Conservation (phyloP, 2,888 invertebrate species). For the Cryptophagus acutangulus region DNA sequence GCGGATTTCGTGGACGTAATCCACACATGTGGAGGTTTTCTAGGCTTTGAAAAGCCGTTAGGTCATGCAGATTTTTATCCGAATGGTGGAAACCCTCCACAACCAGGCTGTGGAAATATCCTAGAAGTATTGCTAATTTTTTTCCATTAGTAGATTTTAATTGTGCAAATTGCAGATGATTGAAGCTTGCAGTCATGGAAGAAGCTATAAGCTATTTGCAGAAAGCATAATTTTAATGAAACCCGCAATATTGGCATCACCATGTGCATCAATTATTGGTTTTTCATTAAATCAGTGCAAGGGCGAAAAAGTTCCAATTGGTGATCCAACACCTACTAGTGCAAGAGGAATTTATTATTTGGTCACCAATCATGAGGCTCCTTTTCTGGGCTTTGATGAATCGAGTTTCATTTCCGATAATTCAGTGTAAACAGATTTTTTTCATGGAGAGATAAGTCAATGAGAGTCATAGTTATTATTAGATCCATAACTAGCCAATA, state of each 20-base stretch:
- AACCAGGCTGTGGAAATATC: conserved; percentile 60
- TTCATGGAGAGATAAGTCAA: no score
- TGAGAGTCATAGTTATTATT: no score
- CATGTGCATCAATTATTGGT: conserved; percentile 54
- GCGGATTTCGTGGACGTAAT: conserved; percentile 71
- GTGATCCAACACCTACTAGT: conserved; percentile 27
- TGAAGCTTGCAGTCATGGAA: conserved; percentile 68
- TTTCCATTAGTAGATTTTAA: conserved; percentile 14
- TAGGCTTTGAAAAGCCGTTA: conserved; percentile 57
- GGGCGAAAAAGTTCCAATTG: conserved; percentile 27
- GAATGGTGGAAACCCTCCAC: conserved; percentile 61
- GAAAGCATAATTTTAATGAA: conserved; percentile 58
- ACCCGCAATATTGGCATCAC: conserved; percentile 52
- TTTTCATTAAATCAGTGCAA: conserved; percentile 38
- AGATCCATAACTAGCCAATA: no score
- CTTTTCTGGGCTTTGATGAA: no score
- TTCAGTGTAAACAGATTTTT: no score
- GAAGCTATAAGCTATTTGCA: conserved; percentile 58
- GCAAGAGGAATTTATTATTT: conserved; percentile 34
- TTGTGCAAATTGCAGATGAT: conserved; percentile 30
- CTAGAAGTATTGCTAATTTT: conserved; percentile 27
- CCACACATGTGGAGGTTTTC: conserved; percentile 64
- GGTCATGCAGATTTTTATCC: conserved; percentile 74
- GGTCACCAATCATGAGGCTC: conserved; percentile 18
- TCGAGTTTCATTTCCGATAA: no score